These are phyloP conservation scores for Drosophila nebulosa DNA, from an alignment of 1,140 invertebrate species.

Conservation along the genomic window DNA sequence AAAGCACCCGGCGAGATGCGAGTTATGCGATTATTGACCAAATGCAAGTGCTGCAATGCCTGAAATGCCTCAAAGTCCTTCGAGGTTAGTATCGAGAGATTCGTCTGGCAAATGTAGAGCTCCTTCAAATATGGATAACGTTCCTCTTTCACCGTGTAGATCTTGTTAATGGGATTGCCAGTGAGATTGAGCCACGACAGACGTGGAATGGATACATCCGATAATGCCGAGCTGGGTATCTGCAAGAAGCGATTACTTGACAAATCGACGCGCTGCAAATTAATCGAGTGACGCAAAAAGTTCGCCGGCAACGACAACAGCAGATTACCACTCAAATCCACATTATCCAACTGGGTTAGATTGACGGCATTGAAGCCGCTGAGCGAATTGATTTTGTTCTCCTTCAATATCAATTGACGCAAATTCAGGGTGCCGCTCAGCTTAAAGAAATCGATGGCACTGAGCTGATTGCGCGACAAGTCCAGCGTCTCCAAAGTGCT, in stretches of 20 bases:
- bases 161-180: conserved; percentile 88
- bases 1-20: conserved; percentile 93
- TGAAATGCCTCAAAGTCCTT: conserved; percentile 94
- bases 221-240: conserved; percentile 90
- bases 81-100: conserved; percentile 91
- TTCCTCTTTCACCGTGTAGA: conserved; percentile 81
- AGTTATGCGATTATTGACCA: conserved; percentile 89
- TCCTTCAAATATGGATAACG: conserved; percentile 87
- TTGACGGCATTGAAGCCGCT: conserved; percentile 89
- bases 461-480: conserved; percentile 87
- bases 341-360: conserved; percentile 86
- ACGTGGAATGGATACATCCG: conserved; percentile 87
- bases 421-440: conserved; percentile 88
- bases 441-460: conserved; percentile 88
- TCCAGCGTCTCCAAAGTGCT: conserved; percentile 88
- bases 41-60: conserved; percentile 87
- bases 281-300: conserved; percentile 88
- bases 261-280: conserved; percentile 88
- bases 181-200: conserved; percentile 90
- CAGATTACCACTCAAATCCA: conserved; percentile 89
- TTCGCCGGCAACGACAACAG: conserved; percentile 90
- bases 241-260: conserved; percentile 91
- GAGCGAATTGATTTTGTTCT: conserved; percentile 88
- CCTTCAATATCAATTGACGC: conserved; percentile 86
- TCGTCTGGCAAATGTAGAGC: conserved; percentile 90